Evolutionary conservation across 1,140 invertebrate species (phyloP).

Genomic region (Zaprionus gabonicus): DNA sequence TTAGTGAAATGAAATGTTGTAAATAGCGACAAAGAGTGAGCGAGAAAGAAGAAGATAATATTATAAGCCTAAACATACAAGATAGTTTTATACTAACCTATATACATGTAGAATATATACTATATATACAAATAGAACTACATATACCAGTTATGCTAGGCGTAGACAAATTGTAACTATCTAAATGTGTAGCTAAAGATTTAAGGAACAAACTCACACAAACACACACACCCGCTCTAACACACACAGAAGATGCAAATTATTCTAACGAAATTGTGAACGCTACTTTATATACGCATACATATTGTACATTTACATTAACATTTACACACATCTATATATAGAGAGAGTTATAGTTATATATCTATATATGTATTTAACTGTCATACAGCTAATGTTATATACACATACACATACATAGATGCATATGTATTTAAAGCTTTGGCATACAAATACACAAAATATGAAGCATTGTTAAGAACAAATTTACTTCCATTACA

Average conservation of each 20-base stretch:
- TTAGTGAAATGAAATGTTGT: slow-evolving; percentile 67
- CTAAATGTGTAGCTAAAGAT: slow-evolving; percentile 47
- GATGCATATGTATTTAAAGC: slow-evolving; percentile 61
- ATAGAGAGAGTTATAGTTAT: slow-evolving; percentile 13
- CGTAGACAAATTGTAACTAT: slow-evolving; percentile 62
- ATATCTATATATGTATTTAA: slow-evolving; percentile 61
- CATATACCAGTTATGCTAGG: slow-evolving; percentile 63
- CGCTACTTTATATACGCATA: slow-evolving; percentile 53
- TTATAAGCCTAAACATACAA: slow-evolving; percentile 34
- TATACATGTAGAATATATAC: slow-evolving; percentile 29
- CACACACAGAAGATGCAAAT: slow-evolving; percentile 51
- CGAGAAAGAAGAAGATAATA: slow-evolving; percentile 13
- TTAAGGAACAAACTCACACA: slow-evolving; percentile 27
- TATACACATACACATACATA: slow-evolving; percentile 39
- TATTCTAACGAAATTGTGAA: slow-evolving; percentile 65
- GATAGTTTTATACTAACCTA: slow-evolving; percentile 26
- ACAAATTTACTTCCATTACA: slow-evolving; percentile 80
- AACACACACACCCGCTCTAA: neutral
- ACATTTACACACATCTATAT: slow-evolving; percentile 26
- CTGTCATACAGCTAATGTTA: slow-evolving; percentile 77
- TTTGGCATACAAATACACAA: slow-evolving; percentile 48
- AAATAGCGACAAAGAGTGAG: slow-evolving; percentile 50
- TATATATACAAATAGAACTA: slow-evolving; percentile 27
- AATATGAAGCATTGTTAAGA: slow-evolving; percentile 72
- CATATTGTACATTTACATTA: slow-evolving; percentile 33